Conservation (phyloP, 2,888 invertebrate species). For the Teinopalpus imperialis region DNA sequence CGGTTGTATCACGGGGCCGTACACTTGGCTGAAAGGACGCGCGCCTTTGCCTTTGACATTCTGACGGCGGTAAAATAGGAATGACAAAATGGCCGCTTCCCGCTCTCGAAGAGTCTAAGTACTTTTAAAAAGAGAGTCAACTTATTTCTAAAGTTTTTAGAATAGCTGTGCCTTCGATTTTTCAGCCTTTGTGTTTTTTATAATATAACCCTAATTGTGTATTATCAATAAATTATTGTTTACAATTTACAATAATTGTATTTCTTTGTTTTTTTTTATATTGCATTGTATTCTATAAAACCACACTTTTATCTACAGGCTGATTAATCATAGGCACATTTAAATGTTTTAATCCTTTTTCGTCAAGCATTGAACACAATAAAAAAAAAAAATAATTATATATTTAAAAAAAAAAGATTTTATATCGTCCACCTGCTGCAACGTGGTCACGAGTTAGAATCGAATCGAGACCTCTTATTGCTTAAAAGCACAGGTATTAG, state of each 20-base stretch:
- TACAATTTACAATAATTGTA: no score
- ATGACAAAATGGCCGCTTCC: slow-evolving; percentile 35
- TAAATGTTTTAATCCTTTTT: slow-evolving; percentile 13
- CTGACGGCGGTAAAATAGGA: slow-evolving; percentile 30
- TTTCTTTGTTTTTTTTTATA: no score
- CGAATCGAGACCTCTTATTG: no score
- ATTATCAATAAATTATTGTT: no score
- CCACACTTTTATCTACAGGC: no score
- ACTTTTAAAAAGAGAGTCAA: slow-evolving; percentile 43
- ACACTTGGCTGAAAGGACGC: slow-evolving; percentile 28
- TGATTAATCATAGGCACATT: slow-evolving; percentile 19
- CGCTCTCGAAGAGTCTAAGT: slow-evolving; percentile 39
- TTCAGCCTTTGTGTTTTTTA: slow-evolving; percentile 27
- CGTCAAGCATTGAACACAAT: slow-evolving; percentile 24
- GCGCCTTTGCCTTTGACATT: slow-evolving; percentile 33
- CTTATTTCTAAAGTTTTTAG: slow-evolving; percentile 37
- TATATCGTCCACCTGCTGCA: no score
- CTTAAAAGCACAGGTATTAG: no score
- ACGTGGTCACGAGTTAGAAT: no score
- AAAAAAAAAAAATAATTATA: no score
- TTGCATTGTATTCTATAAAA: no score
- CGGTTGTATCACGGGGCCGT: slow-evolving; percentile 29
- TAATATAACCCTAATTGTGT: no score
- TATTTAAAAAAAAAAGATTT: no score
- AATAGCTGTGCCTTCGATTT: slow-evolving; percentile 43